Evolutionary conservation across 2,113 vertebrate species (phyloP).

Genomic region (Cinclus mexicanus): DNA sequence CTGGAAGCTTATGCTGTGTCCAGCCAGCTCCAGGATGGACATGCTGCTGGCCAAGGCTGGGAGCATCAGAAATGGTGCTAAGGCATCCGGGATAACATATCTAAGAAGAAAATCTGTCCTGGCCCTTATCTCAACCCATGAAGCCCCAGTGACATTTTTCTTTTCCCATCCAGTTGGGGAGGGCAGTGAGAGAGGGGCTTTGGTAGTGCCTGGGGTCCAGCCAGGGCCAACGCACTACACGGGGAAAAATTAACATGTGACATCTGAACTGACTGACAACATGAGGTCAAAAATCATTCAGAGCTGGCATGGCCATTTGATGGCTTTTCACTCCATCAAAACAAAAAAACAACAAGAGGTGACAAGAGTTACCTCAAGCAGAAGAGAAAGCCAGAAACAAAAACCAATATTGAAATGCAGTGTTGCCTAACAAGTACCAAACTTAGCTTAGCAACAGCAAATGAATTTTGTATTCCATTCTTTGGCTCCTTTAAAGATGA

Average conservation of each 20-base stretch:
- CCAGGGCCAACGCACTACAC: fast-evolving
- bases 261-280: neutral
- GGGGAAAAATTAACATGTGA: neutral
- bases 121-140: neutral
- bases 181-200: neutral
- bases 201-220: neutral
- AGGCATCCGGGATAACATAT: neutral
- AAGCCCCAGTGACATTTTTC: neutral
- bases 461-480: neutral
- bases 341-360: neutral
- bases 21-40: neutral
- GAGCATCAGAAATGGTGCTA: neutral
- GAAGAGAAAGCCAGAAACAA: neutral
- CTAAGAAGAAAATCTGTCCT: neutral
- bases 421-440: neutral
- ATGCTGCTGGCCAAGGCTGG: neutral
- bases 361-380: neutral
- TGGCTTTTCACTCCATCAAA: neutral
- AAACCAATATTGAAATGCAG: neutral
- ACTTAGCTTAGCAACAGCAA: neutral
- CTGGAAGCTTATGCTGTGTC: neutral
- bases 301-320: neutral
- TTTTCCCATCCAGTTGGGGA: neutral
- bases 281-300: neutral
- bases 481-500: neutral